phyloP scores from a whole-genome alignment of 2,888 invertebrate species.

The Scaptodrosophila latifasciaeformis region DNA sequence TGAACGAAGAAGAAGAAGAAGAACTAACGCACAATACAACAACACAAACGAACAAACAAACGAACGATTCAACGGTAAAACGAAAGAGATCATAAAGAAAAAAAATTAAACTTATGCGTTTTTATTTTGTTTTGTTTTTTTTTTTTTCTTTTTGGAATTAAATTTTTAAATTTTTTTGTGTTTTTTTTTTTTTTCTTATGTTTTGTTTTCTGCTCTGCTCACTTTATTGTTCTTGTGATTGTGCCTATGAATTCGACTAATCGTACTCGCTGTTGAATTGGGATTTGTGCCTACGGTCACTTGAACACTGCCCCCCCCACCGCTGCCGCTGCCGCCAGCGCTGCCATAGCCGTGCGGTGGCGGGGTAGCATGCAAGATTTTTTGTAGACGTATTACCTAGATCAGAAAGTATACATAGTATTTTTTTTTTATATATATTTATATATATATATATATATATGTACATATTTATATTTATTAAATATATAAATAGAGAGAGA shows the following conservation, averaged over 20 bases:
- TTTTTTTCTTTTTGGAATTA: conserved; percentile 34
- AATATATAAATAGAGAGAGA: conserved; percentile 29
- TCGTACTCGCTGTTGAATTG: conserved; percentile 73
- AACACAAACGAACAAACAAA: conserved; percentile 1
- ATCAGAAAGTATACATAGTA: conserved; percentile 57
- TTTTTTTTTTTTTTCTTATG: conserved; percentile 17
- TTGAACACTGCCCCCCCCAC: conserved; percentile 74
- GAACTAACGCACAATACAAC: conserved; percentile 9
- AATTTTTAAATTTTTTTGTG: no score
- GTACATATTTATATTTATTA: no score
- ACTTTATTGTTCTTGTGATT: conserved; percentile 73
- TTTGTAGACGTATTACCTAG: conserved; percentile 87
- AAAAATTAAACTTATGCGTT: conserved; percentile 6
- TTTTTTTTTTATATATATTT: conserved; percentile 35
- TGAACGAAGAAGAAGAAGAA: conserved; percentile 1
- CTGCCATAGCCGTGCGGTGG: conserved; percentile 65
- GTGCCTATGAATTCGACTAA: conserved; percentile 74
- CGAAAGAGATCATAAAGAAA: conserved; percentile 5
- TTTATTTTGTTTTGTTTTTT: conserved; percentile 21
- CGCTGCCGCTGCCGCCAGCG: conserved; percentile 48
- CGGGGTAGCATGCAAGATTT: conserved; percentile 83
- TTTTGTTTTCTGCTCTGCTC: conserved; percentile 63
- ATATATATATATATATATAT: conserved; percentile 30
- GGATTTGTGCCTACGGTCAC: conserved; percentile 74
- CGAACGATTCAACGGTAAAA: conserved; percentile 18